phyloP scores from a whole-genome alignment of 2,888 invertebrate genomes.

The Protophormia terraenovae region DNA sequence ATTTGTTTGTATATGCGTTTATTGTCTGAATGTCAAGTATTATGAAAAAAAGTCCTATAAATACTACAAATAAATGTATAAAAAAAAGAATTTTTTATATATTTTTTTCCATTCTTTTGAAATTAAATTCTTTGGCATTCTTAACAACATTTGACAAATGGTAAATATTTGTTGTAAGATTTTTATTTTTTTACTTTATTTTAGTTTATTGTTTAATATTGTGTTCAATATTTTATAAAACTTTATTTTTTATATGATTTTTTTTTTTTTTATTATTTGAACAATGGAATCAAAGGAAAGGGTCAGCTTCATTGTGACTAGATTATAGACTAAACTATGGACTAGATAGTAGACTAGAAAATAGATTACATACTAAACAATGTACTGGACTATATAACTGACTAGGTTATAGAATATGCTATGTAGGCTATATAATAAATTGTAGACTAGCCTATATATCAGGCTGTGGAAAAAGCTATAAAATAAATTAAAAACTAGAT shows the following conservation, averaged over 20 bases:
- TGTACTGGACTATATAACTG: no score
- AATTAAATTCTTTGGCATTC: conserved; percentile 51
- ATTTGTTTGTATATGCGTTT: background rate
- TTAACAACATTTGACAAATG: conserved; percentile 45
- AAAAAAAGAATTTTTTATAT: background rate
- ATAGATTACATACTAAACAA: no score
- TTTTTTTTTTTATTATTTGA: background rate
- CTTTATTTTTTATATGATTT: background rate
- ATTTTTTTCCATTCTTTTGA: background rate
- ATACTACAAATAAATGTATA: background rate
- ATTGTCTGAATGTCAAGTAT: conserved; percentile 43
- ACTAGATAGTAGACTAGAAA: no score
- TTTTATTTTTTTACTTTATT: no score
- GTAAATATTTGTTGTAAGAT: conserved; percentile 15
- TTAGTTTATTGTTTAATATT: conserved; percentile 9
- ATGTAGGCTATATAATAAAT: no score
- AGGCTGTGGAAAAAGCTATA: no score
- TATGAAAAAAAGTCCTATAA: background rate
- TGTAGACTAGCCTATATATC: no score
- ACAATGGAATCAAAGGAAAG: background rate
- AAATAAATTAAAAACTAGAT: no score
- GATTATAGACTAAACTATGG: no score
- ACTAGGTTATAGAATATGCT: no score
- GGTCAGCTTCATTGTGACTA: background rate
- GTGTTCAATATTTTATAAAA: conserved; percentile 36